Evolutionary conservation across 2,113 vertebrate genomes (phyloP), one percentile per base, ranked within the genome.

Genomic region (Calypte anna): DNA sequence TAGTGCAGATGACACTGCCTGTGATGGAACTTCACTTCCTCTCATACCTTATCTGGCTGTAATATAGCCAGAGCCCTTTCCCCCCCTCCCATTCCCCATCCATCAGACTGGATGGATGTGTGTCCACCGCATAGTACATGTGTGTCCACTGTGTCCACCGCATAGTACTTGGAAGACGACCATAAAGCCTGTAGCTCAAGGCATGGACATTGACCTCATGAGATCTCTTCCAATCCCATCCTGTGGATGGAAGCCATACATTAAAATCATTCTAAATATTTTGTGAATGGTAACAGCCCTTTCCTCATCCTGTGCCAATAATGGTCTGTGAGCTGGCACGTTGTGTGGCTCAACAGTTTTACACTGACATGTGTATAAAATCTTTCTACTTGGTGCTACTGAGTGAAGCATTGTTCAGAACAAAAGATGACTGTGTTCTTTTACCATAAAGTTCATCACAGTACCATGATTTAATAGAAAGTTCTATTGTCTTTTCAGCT

Each of bases 401-500:
- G 69, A 83, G n/a, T 50, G 46, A 89, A 88, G 38, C 43, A 36
- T 36, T 4, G 2, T 76, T 91, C 58, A 30, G 61, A 61, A 14
- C 9, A 75, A 27, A 82, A 80, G 28, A 54, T 33, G 17, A 81
- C 63, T 55, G 15, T 43, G 18, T 46, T 72, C 15, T 54, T 92
- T 91, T 62, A 59, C 40, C 23, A 14, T 59, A 18, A 66, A 77
- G 38, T 38, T 91, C 3, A 2, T 85, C 73, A 61, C 28, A 76
- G 10, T 68, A 20, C 28, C 22, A 5, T 46, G 30, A 54, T 64
- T 80, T 89, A 63, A 91, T 57, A 89, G 58, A 70, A 23, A 12
- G 6, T 51, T 92, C 55, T 90, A 2, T 81, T 96, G 87, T 82
- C 72, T 96, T 94, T 97, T 67, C 95, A 99, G 99, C 98, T 99